Conservation (phyloP, 2,888 invertebrate species). For the Drosophila birchii region DNA sequence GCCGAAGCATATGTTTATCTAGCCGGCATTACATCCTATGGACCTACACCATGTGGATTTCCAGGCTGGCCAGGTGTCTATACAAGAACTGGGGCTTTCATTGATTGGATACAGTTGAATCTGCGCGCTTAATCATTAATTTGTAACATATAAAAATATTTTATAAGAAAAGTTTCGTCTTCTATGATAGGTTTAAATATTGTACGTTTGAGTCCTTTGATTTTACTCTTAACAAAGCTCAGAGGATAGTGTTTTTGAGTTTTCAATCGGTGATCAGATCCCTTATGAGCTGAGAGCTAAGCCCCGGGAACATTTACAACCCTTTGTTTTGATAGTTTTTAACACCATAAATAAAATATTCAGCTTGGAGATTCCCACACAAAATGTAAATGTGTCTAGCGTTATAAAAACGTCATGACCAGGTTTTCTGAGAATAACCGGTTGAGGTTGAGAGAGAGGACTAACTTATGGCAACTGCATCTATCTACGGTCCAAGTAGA, state of each 20-base stretch:
- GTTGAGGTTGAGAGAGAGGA: conserved; percentile 25
- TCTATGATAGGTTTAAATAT: neutral
- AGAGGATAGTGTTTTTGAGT: neutral
- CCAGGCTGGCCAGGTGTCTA: neutral
- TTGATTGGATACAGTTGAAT: neutral
- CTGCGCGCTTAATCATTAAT: neutral
- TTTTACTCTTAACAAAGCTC: neutral
- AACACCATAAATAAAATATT: neutral
- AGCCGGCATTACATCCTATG: too few species aligned
- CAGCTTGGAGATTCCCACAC: conserved; percentile 5
- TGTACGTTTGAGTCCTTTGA: neutral
- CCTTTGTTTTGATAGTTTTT: conserved; percentile 1
- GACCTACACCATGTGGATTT: too few species aligned
- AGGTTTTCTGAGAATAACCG: conserved; percentile 19
- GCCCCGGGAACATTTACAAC: neutral
- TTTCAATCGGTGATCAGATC: neutral
- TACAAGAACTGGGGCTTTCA: neutral
- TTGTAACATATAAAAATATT: neutral
- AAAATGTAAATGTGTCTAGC: neutral
- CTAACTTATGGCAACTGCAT: neutral
- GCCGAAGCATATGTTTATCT: too few species aligned
- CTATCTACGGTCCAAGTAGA: neutral
- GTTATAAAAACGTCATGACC: conserved; percentile 1
- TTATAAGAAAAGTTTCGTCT: neutral
- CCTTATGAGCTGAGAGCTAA: neutral